Base-by-base conservation (phyloP, 2,888 invertebrate genomes). In the Dasysyrphus tricinctus region DNA sequence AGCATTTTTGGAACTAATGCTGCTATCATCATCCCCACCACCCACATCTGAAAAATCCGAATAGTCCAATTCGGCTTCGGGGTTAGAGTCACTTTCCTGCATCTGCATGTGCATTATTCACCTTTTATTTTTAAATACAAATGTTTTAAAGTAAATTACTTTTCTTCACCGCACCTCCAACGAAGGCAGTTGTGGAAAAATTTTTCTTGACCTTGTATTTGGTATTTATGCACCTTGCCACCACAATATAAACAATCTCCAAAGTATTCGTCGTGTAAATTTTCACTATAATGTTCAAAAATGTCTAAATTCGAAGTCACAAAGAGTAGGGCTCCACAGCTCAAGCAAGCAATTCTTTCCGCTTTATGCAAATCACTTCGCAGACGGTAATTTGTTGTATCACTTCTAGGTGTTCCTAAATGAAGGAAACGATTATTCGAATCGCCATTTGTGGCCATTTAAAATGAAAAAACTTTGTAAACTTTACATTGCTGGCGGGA, bases 21-120 rank as follows among this genome's bases (percentile, higher is more conserved):
- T 89, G 51, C 89, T 90, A 12, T 90, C 90, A 32, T 89, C 90
- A 63, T 85, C 88, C 12, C 84, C 82, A 5, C 88, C 89, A 19
- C 90, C 91, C 70, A 89, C 88, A 69, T 91, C 91, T 29, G 90
- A 92, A 85, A 90, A 91, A 49, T 91, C 91, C 1, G 92, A 90
- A 61, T 90, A 90, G 39, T 89, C 90, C 75, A 90, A 88, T 76
- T 90, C 88, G 12, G 83, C 89, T 74, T 90, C 88, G 12, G 88
- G 90, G 77, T 89, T 88, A 16, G 89, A 89, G 47, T 89, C 89
- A 44, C 88, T 89, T n/a, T 89, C 88, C 12, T 84, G 78, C 77
- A 85, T 84, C 19, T 84, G 78, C 77, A 85, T 83, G 6, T 69
- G 24, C 54, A 69, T 54, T 3, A 29, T 42, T 54, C 24, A 54